Base-by-base conservation (phyloP, 2,113 vertebrate genomes). In the Takifugu bimaculatus region DNA sequence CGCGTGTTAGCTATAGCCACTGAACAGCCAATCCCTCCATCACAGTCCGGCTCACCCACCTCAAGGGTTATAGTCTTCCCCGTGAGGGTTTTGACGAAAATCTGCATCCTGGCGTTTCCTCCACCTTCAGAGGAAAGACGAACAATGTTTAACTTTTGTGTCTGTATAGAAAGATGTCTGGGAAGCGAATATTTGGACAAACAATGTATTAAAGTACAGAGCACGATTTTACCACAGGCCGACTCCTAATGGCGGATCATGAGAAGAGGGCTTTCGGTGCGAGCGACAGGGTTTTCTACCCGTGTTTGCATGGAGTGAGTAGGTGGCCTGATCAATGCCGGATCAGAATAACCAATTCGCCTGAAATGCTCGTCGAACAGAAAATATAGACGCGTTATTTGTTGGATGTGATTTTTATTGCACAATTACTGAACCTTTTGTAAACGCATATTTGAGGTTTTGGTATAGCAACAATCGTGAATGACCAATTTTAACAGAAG, bases 1-100 rank as follows among this genome's bases (percentile, higher is more conserved):
- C 7, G 29, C 44, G 44, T 45, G 44, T 15, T 45, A 45, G 14
- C 44, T 45, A 12, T 15, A 15, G 44, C 15, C 32, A 6, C 57
- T 32, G 29, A 32, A 32, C 20, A 20, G 20, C 20, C 20, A 20
- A 9, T 12, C 14, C 27, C 54, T 62, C 50, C 77, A 55, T 55
- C 74, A 45, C 65, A 60, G 52, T 3, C 62, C 68, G 35, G 45
- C 5, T 67, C 29, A 70, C 93, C 80, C 84, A 98, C 96, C 95
- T 99, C 96, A 78, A 99, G 96, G 74, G 96, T 97, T 84, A 99
- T 99, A 13, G 96, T 99, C 83, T 99, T 99, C 83, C 96, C 96
- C 74, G 96, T 98, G n/a, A 98, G 92, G 81, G 96, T 99, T 88
- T 99, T 99, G 64, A 99, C 96, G 77, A 99, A 99, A 83, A 99